Conservation (phyloP, 2,888 invertebrate species). For the Plagodis pulveraria region DNA sequence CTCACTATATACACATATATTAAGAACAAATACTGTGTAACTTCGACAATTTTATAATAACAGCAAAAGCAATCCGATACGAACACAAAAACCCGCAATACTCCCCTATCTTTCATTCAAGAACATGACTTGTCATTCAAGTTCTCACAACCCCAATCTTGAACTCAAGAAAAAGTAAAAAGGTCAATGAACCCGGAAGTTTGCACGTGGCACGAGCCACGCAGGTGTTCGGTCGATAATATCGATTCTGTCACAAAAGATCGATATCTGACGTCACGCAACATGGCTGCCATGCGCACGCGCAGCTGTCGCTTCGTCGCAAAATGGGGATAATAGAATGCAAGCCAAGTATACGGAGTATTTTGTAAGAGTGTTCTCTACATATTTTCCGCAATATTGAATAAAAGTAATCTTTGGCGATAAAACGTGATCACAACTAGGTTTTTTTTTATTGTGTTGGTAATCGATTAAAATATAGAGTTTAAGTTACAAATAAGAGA, state of each 20-base stretch:
- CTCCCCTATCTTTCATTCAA: not conserved
- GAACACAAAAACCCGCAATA: not conserved
- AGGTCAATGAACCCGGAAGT: conserved; percentile 74
- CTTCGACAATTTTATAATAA: no score
- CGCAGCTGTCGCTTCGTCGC: conserved; percentile 66
- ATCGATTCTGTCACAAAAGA: conserved; percentile 67
- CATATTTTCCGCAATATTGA: no score
- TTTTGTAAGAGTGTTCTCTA: not conserved
- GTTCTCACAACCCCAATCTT: conserved; percentile 20
- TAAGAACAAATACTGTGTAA: no score
- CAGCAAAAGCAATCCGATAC: no score
- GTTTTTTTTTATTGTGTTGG: no score
- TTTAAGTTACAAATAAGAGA: no score
- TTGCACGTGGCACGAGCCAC: conserved; percentile 63
- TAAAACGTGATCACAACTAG: no score
- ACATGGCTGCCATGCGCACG: conserved; percentile 56
- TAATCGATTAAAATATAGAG: no score
- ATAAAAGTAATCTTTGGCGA: no score
- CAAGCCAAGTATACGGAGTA: not conserved
- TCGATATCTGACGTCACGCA: conserved; percentile 79
- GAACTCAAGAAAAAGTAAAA: conserved; percentile 44
- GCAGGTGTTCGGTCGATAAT: conserved; percentile 79
- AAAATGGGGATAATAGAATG: not conserved
- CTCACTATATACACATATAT: no score
- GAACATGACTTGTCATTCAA: conserved; percentile 5